phyloP scores from a whole-genome alignment of 2,888 invertebrate genomes.

The Oscheius onirici region DNA sequence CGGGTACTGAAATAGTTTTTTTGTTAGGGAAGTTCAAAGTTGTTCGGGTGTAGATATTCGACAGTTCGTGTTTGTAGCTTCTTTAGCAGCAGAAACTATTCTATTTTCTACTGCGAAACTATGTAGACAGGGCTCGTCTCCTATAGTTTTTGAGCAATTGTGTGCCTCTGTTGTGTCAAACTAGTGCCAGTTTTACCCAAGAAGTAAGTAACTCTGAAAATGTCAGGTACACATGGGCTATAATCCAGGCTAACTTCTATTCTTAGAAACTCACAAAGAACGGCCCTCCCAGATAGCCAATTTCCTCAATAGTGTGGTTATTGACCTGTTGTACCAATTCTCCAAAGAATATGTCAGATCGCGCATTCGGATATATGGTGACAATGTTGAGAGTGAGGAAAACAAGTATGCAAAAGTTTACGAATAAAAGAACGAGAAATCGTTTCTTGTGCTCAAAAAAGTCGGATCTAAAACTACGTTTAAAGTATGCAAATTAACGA shows the following conservation, averaged over 20 bases:
- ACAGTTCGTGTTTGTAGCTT: no score
- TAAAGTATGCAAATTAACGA: not conserved
- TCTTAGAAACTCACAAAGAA: not conserved
- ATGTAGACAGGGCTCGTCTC: no score
- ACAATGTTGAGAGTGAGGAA: not conserved
- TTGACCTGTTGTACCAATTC: not conserved
- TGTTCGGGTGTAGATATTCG: no score
- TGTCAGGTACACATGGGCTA: no score
- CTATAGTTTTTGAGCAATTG: no score
- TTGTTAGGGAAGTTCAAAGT: not conserved
- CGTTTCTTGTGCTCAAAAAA: not conserved
- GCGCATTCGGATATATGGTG: not conserved
- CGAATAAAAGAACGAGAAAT: not conserved
- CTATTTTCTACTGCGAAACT: no score
- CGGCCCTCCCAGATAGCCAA: constrained; percentile 3
- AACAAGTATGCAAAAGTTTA: not conserved
- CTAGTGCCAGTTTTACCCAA: no score
- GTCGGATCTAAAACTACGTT: not conserved
- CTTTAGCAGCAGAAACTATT: no score
- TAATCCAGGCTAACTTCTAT: no score
- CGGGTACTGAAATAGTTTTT: not conserved
- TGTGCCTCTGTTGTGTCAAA: no score
- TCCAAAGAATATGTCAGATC: not conserved
- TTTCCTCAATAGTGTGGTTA: not conserved
- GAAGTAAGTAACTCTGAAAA: no score